Percentiles rank a stretch among this genome's conserved stretches.
phyloP scores from a whole-genome alignment of 2,797 vertebrate species.

The Clamator glandarius region DNA sequence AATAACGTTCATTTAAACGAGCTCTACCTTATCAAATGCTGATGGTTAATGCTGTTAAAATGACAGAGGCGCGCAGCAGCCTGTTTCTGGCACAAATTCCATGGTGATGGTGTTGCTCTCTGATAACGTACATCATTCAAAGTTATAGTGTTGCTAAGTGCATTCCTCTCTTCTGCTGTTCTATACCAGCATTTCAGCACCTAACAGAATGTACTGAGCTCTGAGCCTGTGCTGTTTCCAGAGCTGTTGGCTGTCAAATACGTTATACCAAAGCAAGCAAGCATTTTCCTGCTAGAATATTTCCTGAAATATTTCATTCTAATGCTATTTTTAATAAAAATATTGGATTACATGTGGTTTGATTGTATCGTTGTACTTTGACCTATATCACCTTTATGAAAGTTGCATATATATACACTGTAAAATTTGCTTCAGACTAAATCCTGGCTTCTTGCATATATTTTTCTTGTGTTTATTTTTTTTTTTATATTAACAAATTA shows the following conservation, averaged over 20 bases:
- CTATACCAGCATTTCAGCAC: constrained; percentile 60
- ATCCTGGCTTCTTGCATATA: not conserved
- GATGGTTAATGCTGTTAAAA: constrained; percentile 40
- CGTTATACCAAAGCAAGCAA: not conserved
- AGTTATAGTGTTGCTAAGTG: constrained; percentile 22
- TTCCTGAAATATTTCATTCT: not conserved
- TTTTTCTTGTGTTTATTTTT: not conserved
- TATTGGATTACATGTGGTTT: not conserved
- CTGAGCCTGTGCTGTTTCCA: not conserved
- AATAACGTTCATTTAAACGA: not conserved
- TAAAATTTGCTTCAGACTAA: not conserved
- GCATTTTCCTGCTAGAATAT: not conserved
- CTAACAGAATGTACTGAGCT: not conserved
- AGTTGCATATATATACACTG: not conserved
- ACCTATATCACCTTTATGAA: not conserved
- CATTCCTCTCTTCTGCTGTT: constrained; percentile 54
- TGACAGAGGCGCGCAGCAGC: constrained; percentile 19
- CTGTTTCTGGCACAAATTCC: constrained; percentile 35
- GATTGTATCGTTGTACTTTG: not conserved
- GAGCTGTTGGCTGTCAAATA: constrained; percentile 2
- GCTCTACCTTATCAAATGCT: not conserved
- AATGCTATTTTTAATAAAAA: constrained; percentile 4
- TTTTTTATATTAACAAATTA: not conserved
- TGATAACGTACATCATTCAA: constrained; percentile 7
- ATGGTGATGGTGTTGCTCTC: not conserved